A percentile compares a stretch with the other conserved stretches of the same genome.
phyloP scores from a whole-genome alignment of 2,888 invertebrate species.

The Cheilosia impressa region DNA sequence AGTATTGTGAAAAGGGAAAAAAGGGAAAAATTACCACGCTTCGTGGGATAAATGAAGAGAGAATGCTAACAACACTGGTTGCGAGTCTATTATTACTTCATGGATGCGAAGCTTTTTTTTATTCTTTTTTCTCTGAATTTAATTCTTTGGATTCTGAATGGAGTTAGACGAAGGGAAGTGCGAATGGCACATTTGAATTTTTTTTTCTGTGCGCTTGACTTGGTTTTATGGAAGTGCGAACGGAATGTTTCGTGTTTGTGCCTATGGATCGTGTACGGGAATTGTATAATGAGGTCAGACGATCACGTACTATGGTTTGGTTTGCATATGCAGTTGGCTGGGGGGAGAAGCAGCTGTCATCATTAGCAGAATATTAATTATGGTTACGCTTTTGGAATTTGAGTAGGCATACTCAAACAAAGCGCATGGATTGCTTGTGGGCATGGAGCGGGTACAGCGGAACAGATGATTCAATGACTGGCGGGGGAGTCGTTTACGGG shows the following conservation, averaged over 20 bases:
- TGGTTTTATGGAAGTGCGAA: neutral
- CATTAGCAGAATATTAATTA: constrained; percentile 8
- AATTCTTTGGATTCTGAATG: constrained; percentile 15
- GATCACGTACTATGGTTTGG: neutral
- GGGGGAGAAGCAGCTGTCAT: constrained; percentile 1
- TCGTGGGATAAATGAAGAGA: no score
- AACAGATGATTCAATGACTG: neutral
- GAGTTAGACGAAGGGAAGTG: constrained; percentile 32
- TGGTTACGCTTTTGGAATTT: constrained; percentile 22
- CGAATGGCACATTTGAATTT: constrained; percentile 58
- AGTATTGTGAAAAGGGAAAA: no score
- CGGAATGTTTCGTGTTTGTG: neutral
- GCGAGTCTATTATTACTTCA: constrained; percentile 30
- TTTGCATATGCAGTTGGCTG: constrained; percentile 2
- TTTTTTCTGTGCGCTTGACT: neutral
- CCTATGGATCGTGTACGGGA: neutral
- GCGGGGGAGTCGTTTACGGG: no score
- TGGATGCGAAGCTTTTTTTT: constrained; percentile 47
- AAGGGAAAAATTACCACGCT: no score
- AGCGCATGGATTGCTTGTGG: neutral
- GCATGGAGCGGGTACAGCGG: no score
- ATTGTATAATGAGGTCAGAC: constrained; percentile 39
- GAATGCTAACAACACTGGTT: no score
- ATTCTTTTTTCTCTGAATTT: neutral
- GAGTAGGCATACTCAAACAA: neutral